These are phyloP conservation scores for Rhinopomastus cyanomelas DNA, from an alignment of 2,113 vertebrate species.

Conservation along the genomic window DNA sequence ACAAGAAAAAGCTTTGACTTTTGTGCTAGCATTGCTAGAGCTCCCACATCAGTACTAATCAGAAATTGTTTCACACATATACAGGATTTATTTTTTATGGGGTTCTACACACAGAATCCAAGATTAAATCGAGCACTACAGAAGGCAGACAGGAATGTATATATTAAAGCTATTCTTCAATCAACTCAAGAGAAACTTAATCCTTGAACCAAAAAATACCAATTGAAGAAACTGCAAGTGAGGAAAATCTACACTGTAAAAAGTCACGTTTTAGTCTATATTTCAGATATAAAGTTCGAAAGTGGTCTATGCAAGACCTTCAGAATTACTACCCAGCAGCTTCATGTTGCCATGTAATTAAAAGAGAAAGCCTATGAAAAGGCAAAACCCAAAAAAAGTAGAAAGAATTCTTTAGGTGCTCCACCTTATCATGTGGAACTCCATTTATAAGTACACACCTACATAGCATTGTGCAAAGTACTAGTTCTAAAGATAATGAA, in stretches of 20 bases:
- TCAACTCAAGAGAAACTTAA: neutral
- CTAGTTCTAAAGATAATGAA: neutral
- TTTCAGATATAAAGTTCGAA: neutral
- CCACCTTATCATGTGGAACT: fast-evolving
- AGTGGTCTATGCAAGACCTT: neutral
- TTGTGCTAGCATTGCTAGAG: neutral
- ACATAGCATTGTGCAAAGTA: neutral
- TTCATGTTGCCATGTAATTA: neutral
- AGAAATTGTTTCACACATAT: neutral
- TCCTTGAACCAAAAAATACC: neutral
- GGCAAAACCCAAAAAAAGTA: neutral
- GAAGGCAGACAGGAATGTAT: neutral
- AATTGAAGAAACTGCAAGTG: neutral
- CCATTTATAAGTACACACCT: neutral
- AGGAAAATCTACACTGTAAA: neutral
- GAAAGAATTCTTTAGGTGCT: neutral
- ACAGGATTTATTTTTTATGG: neutral
- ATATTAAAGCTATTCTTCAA: neutral
- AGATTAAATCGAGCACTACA: neutral
- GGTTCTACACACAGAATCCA: neutral
- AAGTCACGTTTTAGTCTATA: neutral
- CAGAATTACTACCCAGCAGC: neutral
- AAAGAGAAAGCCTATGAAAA: neutral
- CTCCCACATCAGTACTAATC: neutral
- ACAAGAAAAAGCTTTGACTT: neutral